Conservation (phyloP, 1,140 invertebrate species). For the Episyrphus balteatus region DNA sequence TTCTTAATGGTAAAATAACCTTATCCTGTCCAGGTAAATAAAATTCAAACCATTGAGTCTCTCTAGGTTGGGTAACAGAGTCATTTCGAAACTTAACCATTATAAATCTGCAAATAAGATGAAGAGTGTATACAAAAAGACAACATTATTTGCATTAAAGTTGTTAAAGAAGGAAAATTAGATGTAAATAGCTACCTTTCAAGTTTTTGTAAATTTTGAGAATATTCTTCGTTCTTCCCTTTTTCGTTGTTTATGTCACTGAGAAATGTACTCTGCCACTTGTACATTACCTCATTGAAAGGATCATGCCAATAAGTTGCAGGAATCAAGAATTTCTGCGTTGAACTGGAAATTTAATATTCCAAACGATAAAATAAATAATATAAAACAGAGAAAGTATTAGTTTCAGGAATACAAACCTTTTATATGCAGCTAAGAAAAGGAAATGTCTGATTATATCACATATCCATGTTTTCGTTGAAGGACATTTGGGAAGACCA, state of each 20-base stretch:
- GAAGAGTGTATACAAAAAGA: background rate
- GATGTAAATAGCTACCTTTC: slow-evolving; percentile 41
- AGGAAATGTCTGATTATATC: too few relatives aligned
- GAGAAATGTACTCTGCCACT: slow-evolving; percentile 71
- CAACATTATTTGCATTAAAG: too few relatives aligned
- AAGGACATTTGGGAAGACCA: too few relatives aligned
- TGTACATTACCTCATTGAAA: slow-evolving; percentile 68
- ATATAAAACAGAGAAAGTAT: too few relatives aligned
- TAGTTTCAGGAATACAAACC: too few relatives aligned
- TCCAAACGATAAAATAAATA: too few relatives aligned
- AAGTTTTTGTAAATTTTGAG: slow-evolving; percentile 65
- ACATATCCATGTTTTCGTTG: too few relatives aligned
- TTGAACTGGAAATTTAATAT: slow-evolving; percentile 43
- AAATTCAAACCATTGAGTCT: slow-evolving; percentile 88
- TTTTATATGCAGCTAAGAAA: too few relatives aligned
- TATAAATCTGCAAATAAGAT: slow-evolving; percentile 51
- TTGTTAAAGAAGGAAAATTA: too few relatives aligned
- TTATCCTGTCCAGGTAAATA: slow-evolving; percentile 65
- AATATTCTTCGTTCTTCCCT: slow-evolving; percentile 51
- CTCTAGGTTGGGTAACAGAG: slow-evolving; percentile 80
- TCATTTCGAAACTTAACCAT: slow-evolving; percentile 88
- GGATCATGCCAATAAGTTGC: slow-evolving; percentile 99
- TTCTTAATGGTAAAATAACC: slow-evolving; percentile 45
- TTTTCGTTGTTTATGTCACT: slow-evolving; percentile 95
- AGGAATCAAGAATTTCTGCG: slow-evolving; percentile 71